Conservation (phyloP, 2,888 invertebrate genomes). For the Drosophila meridionalis region DNA sequence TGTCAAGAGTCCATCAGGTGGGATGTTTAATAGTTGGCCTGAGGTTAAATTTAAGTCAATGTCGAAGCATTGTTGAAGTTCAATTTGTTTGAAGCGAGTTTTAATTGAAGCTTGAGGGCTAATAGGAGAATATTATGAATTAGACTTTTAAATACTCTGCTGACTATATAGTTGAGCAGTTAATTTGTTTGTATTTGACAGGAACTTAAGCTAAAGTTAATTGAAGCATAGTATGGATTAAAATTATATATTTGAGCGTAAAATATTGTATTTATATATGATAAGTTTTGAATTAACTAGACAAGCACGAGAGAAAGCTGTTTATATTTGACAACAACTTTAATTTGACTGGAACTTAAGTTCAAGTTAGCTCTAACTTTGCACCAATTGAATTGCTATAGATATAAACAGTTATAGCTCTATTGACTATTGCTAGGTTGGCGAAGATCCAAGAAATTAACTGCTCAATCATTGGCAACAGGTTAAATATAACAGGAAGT, state of each 20-base stretch:
- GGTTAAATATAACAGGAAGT: neutral
- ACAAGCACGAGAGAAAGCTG: too few species aligned
- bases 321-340: neutral
- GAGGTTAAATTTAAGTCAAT: neutral
- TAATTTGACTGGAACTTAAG: neutral
- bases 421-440: too few species aligned
- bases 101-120: too few species aligned
- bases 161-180: neutral
- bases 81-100: neutral
- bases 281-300: neutral
- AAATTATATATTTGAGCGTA: neutral
- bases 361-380: neutral
- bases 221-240: too few species aligned
- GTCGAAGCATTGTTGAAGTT: neutral
- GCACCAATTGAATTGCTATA: too few species aligned
- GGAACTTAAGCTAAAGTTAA: neutral
- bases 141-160: fast-evolving
- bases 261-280: neutral
- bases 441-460: neutral
- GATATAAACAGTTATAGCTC: too few species aligned
- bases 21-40: neutral
- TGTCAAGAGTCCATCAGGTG: neutral
- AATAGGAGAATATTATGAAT: neutral
- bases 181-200: neutral
- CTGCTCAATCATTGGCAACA: neutral